A percentile compares a stretch with the other conserved stretches of the same genome.
These are phyloP conservation scores for Pandemis cinnamomeana DNA, from an alignment of 2,888 invertebrate genomes.

Conservation along the genomic window DNA sequence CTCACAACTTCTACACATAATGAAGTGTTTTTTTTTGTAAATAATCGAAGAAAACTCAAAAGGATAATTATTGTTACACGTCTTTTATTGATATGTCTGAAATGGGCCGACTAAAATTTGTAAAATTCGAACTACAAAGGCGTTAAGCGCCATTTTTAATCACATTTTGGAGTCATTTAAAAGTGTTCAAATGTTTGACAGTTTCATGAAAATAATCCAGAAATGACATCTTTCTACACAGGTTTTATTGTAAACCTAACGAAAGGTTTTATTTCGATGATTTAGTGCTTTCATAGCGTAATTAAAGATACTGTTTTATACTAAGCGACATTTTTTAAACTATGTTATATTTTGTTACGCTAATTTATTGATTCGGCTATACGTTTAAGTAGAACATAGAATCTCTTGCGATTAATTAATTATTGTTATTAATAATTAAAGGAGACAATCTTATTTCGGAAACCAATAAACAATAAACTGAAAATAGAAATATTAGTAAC, in stretches of 20 bases:
- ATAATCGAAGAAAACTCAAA: too few relatives aligned
- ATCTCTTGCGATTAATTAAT: conserved; percentile 78
- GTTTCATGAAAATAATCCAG: background rate
- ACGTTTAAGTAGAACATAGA: conserved; percentile 79
- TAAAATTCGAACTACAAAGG: too few relatives aligned
- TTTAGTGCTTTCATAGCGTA: too few relatives aligned
- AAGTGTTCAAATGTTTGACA: background rate
- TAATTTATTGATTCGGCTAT: conserved; percentile 66
- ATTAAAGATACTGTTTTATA: conserved; percentile 6
- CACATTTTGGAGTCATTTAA: background rate
- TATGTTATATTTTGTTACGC: background rate
- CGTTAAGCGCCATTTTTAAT: background rate
- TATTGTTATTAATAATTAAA: conserved; percentile 73
- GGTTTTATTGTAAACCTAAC: too few relatives aligned
- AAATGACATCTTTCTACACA: too few relatives aligned
- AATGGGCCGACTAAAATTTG: too few relatives aligned
- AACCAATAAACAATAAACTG: conserved; percentile 82
- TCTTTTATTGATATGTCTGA: too few relatives aligned
- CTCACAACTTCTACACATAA: too few relatives aligned
- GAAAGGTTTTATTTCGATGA: too few relatives aligned
- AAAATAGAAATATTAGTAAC: conserved; percentile 81
- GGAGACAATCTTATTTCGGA: conserved; percentile 76
- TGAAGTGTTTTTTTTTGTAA: too few relatives aligned
- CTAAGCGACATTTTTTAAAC: background rate
- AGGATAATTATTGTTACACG: too few relatives aligned